Evolutionary conservation across 2,888 invertebrate species (phyloP).

Genomic region (Malthinus flaveolus): DNA sequence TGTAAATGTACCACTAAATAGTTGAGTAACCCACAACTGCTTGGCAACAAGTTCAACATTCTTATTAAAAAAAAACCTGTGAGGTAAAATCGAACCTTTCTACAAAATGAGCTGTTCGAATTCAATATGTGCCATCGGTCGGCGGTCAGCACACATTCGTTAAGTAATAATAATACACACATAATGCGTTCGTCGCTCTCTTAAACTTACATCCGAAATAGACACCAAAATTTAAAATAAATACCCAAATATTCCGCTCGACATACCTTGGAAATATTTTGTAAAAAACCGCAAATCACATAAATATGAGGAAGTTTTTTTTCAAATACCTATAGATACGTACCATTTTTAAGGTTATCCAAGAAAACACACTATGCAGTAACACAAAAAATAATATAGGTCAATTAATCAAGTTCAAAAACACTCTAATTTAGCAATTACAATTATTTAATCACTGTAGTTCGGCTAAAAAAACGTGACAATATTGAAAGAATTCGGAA

Average conservation of each 20-base stretch:
- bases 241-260: neutral
- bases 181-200: neutral
- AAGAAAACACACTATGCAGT: too few species aligned
- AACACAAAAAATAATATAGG: too few species aligned
- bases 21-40: constrained; percentile 21
- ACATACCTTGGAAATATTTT: too few species aligned
- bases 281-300: neutral
- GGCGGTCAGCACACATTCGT: neutral
- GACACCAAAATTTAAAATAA: neutral
- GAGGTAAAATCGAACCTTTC: constrained; percentile 22
- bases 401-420: too few species aligned
- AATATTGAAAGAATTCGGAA: constrained; percentile 16
- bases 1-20: neutral
- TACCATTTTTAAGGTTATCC: neutral
- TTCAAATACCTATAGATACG: neutral
- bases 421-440: too few species aligned
- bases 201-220: neutral
- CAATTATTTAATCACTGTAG: too few species aligned
- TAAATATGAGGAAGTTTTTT: neutral
- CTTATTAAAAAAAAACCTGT: constrained; percentile 10
- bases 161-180: too few species aligned
- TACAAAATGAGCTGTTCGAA: neutral
- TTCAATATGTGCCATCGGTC: neutral
- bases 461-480: neutral
- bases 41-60: constrained; percentile 25